phyloP scores from a whole-genome alignment of 2,113 vertebrate species.

The Chlamydotis undulata region DNA sequence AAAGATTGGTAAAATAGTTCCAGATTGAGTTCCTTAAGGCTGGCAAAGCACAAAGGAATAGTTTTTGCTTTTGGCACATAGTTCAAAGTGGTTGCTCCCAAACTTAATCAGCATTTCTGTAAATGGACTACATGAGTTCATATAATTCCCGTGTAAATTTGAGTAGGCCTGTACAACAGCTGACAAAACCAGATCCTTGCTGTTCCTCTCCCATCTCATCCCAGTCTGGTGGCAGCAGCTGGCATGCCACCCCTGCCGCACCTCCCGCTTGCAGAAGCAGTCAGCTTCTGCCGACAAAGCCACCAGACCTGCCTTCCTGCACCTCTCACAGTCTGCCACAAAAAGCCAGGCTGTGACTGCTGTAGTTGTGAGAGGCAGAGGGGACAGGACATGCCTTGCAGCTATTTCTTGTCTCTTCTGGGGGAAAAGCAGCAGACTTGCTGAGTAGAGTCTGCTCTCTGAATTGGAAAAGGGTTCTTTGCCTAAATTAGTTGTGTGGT shows the following conservation, averaged over 20 bases:
- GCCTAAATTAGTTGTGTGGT: background rate
- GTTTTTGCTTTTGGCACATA: background rate
- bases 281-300: background rate
- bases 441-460: background rate
- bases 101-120: slow-evolving; percentile 15
- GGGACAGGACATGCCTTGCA: background rate
- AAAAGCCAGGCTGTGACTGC: background rate
- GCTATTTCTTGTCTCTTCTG: background rate
- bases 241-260: background rate
- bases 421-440: background rate
- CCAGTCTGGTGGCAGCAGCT: background rate
- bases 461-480: background rate
- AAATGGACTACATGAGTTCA: background rate
- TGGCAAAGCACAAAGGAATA: background rate
- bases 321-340: background rate
- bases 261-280: background rate
- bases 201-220: background rate
- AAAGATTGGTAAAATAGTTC: slow-evolving; percentile 13
- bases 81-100: slow-evolving; percentile 8
- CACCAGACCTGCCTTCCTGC: background rate
- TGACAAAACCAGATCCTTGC: background rate
- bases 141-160: background rate
- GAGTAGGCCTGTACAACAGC: background rate
- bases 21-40: slow-evolving; percentile 25
- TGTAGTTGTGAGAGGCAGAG: background rate